Evolutionary conservation across 30 jellyfish, hydroid and myxozoan species (phyloP).

Genomic region (Pelagia noctiluca): DNA sequence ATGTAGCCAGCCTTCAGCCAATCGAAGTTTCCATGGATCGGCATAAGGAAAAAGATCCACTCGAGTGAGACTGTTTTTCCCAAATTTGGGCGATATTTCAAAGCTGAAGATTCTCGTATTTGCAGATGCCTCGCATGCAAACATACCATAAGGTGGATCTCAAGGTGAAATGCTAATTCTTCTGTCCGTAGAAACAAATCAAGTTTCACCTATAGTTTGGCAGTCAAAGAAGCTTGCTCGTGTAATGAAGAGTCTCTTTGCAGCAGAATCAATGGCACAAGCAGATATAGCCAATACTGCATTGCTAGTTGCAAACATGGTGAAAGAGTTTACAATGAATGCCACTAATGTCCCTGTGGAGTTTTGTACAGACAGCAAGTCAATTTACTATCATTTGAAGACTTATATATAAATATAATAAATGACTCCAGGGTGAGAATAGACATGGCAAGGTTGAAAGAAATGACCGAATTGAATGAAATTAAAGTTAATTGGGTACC

Average conservation of each 20-base stretch:
- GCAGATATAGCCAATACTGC: constrained; percentile 39
- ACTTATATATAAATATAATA: too few relatives aligned
- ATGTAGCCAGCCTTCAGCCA: constrained; percentile 3
- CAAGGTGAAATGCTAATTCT: not conserved
- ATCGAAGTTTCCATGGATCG: not conserved
- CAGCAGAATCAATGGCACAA: constrained; percentile 57
- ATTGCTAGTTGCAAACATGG: too few relatives aligned
- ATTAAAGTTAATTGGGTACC: too few relatives aligned
- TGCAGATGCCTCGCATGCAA: constrained; percentile 18
- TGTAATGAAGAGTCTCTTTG: constrained; percentile 32
- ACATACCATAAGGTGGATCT: not conserved
- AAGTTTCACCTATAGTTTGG: constrained; percentile 49
- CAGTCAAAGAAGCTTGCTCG: constrained; percentile 34
- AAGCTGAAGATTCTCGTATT: not conserved
- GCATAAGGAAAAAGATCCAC: not conserved
- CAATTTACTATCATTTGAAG: too few relatives aligned
- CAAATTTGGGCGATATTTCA: constrained; percentile 6
- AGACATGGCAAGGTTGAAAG: too few relatives aligned
- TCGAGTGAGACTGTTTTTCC: too few relatives aligned
- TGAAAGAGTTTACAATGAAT: too few relatives aligned
- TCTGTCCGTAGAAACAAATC: not conserved
- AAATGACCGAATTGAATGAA: too few relatives aligned
- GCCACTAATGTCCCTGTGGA: too few relatives aligned
- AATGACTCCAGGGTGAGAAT: too few relatives aligned
- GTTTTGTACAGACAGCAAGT: too few relatives aligned